Evolutionary conservation across 2,888 invertebrate species (phyloP).

Genomic region (Ichneumoninae sp.): DNA sequence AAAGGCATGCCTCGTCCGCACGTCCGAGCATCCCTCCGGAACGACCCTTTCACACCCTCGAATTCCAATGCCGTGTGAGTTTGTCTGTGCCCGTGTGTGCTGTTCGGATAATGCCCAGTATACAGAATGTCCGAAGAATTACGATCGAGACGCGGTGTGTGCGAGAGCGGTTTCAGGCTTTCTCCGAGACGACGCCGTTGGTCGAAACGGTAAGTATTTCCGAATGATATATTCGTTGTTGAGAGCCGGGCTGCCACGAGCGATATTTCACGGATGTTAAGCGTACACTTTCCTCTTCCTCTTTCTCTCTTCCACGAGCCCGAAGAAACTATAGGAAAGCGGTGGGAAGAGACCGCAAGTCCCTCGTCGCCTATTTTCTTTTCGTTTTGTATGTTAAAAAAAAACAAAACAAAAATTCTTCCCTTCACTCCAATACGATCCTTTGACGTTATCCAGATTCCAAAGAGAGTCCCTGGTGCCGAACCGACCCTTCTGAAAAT

Average conservation of each 20-base stretch:
- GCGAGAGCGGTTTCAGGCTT: slow-evolving; percentile 49
- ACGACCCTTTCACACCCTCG: slow-evolving; percentile 10
- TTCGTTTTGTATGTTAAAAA: background rate
- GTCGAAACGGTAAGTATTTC: slow-evolving; percentile 74
- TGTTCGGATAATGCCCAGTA: slow-evolving; percentile 2
- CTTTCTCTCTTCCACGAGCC: slow-evolving; percentile 30
- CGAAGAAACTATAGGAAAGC: background rate
- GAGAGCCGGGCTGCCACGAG: slow-evolving; percentile 70
- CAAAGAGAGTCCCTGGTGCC: slow-evolving; percentile 69
- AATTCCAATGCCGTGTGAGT: background rate
- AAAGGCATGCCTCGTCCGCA: slow-evolving; percentile 14
- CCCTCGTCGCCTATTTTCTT: slow-evolving; percentile 24
- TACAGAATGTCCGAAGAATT: slow-evolving; percentile 43
- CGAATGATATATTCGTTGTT: slow-evolving; percentile 77
- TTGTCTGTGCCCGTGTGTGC: background rate
- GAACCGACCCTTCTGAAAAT: slow-evolving; percentile 68
- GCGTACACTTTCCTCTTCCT: slow-evolving; percentile 62
- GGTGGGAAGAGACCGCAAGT: slow-evolving; percentile 21
- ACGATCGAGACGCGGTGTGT: slow-evolving; percentile 50
- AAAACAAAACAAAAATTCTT: background rate
- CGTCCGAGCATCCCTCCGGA: slow-evolving; percentile 12
- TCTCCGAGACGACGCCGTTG: slow-evolving; percentile 58
- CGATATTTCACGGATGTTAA: slow-evolving; percentile 73
- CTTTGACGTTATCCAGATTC: slow-evolving; percentile 76
- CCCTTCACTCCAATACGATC: slow-evolving; percentile 45